phyloP scores from a whole-genome alignment of 2,888 invertebrate genomes.

The Dryomyza anilis region DNA sequence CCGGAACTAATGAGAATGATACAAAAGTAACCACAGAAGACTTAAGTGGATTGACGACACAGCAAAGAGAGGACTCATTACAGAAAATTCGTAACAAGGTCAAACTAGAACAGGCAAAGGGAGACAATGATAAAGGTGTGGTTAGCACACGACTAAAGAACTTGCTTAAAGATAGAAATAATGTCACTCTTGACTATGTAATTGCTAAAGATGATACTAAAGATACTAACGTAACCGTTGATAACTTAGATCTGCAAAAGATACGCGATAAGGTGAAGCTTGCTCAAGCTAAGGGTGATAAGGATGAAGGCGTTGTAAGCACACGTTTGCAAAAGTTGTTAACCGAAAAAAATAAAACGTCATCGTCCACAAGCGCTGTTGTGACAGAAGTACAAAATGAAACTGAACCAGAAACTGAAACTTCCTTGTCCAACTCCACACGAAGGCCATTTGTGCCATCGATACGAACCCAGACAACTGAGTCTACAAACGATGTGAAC shows the following conservation, averaged over 20 bases:
- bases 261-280: slow-evolving; percentile 44
- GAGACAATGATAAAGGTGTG: slow-evolving; percentile 27
- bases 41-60: neutral
- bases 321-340: slow-evolving; percentile 46
- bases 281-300: slow-evolving; percentile 39
- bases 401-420: neutral
- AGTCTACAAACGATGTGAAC: neutral
- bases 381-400: slow-evolving; percentile 1
- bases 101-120: slow-evolving; percentile 29
- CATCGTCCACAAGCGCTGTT: slow-evolving; percentile 10
- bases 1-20: neutral
- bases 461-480: neutral
- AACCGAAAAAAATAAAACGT: slow-evolving; percentile 35
- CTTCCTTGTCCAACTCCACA: too few species aligned
- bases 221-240: neutral
- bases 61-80: slow-evolving; percentile 14
- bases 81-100: slow-evolving; percentile 32
- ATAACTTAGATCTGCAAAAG: slow-evolving; percentile 38
- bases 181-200: neutral
- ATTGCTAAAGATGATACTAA: slow-evolving; percentile 4
- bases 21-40: slow-evolving; percentile 8
- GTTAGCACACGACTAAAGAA: slow-evolving; percentile 44
- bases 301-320: slow-evolving; percentile 42
- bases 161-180: slow-evolving; percentile 37
- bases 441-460: slow-evolving; percentile 8